Base-by-base conservation (phyloP, 1,140 invertebrate species). In the Penaeus chinensis region DNA sequence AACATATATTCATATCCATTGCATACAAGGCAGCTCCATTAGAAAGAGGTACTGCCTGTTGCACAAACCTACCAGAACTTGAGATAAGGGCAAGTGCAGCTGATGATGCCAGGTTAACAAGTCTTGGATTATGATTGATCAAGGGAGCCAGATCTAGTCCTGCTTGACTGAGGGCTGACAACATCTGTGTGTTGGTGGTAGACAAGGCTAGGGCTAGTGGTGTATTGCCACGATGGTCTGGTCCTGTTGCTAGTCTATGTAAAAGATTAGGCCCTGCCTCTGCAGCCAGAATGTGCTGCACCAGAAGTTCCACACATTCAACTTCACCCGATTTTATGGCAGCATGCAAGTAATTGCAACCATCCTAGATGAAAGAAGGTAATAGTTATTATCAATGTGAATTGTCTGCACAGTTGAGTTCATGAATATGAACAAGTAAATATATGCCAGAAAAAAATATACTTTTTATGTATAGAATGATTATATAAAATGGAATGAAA, bases 291-390 rank as follows among this genome's bases (percentile, higher is more conserved):
- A 89, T 62, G 42, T 89, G 84, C 63, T 89, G 84, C 62, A 83
- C 54, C 61, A 89, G 47, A 60, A 89, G 61, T 60, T 85, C 83
- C 20, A 89, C 74, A 71, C 88, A 89, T 66, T 89, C 88, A 27
- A 78, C 81, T 78, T 89, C 88, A 83, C 69, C 84, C 3, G 88
- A 89, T 69, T 89, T 89, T 82, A 85, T 79, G 60, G 84, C 84
- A 86, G 89, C 84, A 87, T 89, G 89, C 54, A 89, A 86, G 63
- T 66, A 87, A 85, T 89, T 89, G 84, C 89, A 86, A 71, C 89
- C 89, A 87, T 85, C 89, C 89, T 89, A 66, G 63, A 78, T 79
- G 61, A 60, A 81, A 71, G 63, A 85, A 27, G 16, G n/a, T 61
- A 3, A 77, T 18, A 32, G 60, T 8, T n/a, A 54, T 42, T 47